These are phyloP conservation scores for Theristicus caerulescens DNA, from an alignment of 2,113 vertebrate species.

Conservation along the genomic window DNA sequence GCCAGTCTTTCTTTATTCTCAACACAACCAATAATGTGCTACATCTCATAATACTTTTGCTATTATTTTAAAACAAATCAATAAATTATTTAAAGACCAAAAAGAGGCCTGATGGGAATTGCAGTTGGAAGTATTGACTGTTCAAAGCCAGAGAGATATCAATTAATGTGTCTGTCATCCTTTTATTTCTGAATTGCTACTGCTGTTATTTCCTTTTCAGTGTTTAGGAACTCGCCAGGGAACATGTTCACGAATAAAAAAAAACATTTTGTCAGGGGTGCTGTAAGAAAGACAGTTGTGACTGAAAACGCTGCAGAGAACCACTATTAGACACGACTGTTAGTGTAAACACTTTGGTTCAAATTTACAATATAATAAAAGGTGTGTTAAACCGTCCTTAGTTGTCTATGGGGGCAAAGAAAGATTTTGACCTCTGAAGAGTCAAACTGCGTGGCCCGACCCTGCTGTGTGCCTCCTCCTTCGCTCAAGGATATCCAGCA, in stretches of 20 bases:
- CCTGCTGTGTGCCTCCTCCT: background rate
- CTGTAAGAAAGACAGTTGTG: background rate
- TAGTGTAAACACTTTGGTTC: background rate
- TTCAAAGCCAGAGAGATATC: background rate
- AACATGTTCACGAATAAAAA: background rate
- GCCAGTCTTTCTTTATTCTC: background rate
- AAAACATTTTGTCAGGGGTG: background rate
- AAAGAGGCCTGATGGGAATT: background rate
- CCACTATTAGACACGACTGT: background rate
- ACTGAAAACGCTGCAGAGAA: background rate
- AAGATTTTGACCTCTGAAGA: background rate
- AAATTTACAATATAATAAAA: background rate
- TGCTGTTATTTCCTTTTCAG: background rate
- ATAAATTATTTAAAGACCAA: background rate
- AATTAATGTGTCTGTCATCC: background rate
- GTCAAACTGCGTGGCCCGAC: accelerated
- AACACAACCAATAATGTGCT: background rate
- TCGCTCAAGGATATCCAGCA: no score
- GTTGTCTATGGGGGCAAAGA: background rate
- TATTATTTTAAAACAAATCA: background rate
- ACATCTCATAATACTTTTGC: background rate
- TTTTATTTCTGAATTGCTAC: background rate
- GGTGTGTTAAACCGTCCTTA: background rate
- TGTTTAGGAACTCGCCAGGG: background rate
- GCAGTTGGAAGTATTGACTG: background rate